phyloP scores from a whole-genome alignment of 2,888 invertebrate species.

The Temnothorax rugatulus region DNA sequence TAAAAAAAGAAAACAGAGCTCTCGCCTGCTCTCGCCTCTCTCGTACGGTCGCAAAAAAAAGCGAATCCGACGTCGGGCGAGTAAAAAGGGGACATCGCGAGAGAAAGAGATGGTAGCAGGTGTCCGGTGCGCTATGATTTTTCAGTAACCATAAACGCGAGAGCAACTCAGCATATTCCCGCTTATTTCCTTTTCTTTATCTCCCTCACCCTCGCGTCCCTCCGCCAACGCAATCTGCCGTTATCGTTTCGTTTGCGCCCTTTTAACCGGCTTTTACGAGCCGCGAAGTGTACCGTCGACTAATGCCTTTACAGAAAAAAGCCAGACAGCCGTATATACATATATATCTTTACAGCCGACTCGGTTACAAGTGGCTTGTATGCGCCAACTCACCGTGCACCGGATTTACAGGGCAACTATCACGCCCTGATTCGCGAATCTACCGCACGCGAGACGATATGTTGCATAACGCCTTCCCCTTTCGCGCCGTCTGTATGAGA shows the following conservation, averaged over 20 bases:
- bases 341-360: conserved; percentile 38
- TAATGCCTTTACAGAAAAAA: conserved; percentile 44
- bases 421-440: conserved; percentile 52
- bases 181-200: conserved; percentile 46
- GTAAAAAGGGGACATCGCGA: conserved; percentile 32
- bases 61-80: neutral
- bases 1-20: conserved; percentile 30
- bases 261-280: conserved; percentile 46
- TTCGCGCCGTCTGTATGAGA: neutral
- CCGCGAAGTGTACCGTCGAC: conserved; percentile 37
- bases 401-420: conserved; percentile 43
- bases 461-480: conserved; percentile 1
- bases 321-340: neutral
- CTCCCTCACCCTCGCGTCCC: neutral
- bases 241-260: conserved; percentile 27
- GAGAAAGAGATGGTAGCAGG: conserved; percentile 36
- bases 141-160: conserved; percentile 54
- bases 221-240: conserved; percentile 14
- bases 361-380: conserved; percentile 47
- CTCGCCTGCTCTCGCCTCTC: neutral
- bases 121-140: conserved; percentile 49
- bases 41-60: neutral
- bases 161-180: conserved; percentile 32
- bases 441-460: conserved; percentile 33
- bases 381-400: conserved; percentile 24